Base-by-base conservation (phyloP, 2,797 vertebrate genomes). In the Chelidonichthys spinosus region DNA sequence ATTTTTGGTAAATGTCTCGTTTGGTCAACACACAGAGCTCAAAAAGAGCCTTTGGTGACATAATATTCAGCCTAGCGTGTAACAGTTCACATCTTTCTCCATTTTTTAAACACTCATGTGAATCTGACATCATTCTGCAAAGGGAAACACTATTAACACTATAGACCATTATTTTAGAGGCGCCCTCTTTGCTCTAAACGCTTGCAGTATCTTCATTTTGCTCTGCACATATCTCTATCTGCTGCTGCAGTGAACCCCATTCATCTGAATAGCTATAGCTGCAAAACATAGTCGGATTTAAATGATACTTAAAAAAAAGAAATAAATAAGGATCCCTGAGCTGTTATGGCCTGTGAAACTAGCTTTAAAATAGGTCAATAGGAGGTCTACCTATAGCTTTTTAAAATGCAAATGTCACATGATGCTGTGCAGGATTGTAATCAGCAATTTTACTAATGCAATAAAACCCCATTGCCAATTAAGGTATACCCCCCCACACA, bases 381-480 rank as follows among this genome's bases (percentile, higher is more conserved):
- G 56, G 62, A 81, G 62, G 64, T 69, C 60, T 33, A 10, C 62
- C 56, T 83, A 75, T 83, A 78, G 73, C 36, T 42, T 64, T 61
- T 65, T 25, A 25, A 67, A 54, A 80, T 25, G 71, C 72, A 78
- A 62, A 69, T 44, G 15, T 70, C 74, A 82, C 67, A 33, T 50
- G 72, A 85, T 53, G 72, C 65, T 71, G 74, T 66, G 83, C 82
- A 69, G 72, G 76, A 85, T 71, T 76, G 81, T 68, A 87, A 90
- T 88, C 82, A 91, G 72, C 82, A 82, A 84, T 88, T 90, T 87
- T 85, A 79, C 83, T 87, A 87, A 90, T 86, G 85, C 79, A 89
- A 90, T 90, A 85, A 90, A 86, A 82, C 4, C 62, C 61, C 62
- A 68, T 81, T 78, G 75, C 79, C 82, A 88, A 88, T 89, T 88